Percentiles rank a stretch among this genome's conserved stretches.
These are phyloP conservation scores for Vanessa cardui DNA, from an alignment of 2,888 invertebrate species.

Conservation along the genomic window DNA sequence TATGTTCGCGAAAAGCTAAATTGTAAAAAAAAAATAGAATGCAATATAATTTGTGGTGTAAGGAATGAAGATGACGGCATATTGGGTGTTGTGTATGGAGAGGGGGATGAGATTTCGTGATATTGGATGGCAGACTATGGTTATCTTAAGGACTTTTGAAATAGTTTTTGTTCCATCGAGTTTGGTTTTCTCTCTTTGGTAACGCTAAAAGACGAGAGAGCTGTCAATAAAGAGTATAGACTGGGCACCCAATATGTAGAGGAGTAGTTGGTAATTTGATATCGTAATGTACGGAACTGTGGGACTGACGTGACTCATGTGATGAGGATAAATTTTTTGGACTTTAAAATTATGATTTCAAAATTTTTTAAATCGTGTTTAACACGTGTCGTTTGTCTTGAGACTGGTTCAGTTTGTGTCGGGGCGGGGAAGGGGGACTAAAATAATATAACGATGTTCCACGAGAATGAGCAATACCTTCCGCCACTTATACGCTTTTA, in stretches of 20 bases:
- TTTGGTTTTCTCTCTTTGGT: constrained; percentile 14
- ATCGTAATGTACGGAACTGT: constrained; percentile 66
- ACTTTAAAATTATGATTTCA: constrained; percentile 55
- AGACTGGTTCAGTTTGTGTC: constrained; percentile 68
- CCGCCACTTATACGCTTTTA: constrained; percentile 5
- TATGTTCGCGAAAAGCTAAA: constrained; percentile 65
- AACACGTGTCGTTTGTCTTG: constrained; percentile 73
- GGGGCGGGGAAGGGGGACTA: constrained; percentile 20
- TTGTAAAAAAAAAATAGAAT: constrained; percentile 72
- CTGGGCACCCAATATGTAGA: constrained; percentile 61
- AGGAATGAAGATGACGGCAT: constrained; percentile 66
- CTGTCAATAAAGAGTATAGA: constrained; percentile 17
- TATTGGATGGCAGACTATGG: constrained; percentile 12
- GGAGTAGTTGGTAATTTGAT: constrained; percentile 63
- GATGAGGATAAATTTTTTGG: constrained; percentile 70
- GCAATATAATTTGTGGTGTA: constrained; percentile 76
- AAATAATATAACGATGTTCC: background rate
- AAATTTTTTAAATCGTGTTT: constrained; percentile 73
- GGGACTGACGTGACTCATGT: constrained; percentile 78
- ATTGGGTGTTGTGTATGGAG: constrained; percentile 80
- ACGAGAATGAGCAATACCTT: background rate
- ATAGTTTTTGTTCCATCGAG: constrained; percentile 17
- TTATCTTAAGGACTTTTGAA: constrained; percentile 13
- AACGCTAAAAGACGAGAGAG: constrained; percentile 2
- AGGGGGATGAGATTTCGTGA: constrained; percentile 40